Evolutionary conservation across 2,888 invertebrate genomes (phyloP).

Genomic region (Melangyna quadrimaculata): DNA sequence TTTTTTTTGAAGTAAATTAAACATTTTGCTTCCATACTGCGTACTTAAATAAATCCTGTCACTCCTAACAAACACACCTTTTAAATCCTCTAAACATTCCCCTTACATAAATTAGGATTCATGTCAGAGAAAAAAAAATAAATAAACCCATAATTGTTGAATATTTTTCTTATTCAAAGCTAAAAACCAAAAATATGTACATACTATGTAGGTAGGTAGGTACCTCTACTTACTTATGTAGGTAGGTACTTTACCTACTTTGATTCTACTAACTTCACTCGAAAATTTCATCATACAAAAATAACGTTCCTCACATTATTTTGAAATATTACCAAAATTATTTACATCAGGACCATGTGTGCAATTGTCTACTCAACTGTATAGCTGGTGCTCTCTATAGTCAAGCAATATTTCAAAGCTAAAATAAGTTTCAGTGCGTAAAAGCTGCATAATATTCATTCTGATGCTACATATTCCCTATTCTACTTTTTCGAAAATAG

Average conservation of each 20-base stretch:
- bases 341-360: not conserved
- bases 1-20: not conserved
- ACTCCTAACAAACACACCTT: not conserved
- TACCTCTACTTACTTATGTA: too few species aligned
- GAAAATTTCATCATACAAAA: not conserved
- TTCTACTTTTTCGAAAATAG: slow-evolving; percentile 16
- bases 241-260: not conserved
- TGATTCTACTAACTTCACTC: not conserved
- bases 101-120: not conserved
- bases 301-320: not conserved
- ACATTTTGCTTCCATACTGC: not conserved
- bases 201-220: too few species aligned
- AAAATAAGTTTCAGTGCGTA: not conserved
- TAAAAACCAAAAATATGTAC: not conserved
- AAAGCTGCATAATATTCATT: not conserved
- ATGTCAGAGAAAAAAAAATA: not conserved
- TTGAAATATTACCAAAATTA: slow-evolving; percentile 1
- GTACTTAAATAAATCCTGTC: too few species aligned
- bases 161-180: not conserved
- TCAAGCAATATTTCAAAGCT: not conserved
- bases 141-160: not conserved
- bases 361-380: too few species aligned
- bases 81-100: not conserved
- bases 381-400: not conserved
- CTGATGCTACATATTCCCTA: not conserved